Percentiles rank a stretch among this genome's conserved stretches.
phyloP scores from a whole-genome alignment of 2,113 vertebrate species.

The Rousettus leschenaultii region DNA sequence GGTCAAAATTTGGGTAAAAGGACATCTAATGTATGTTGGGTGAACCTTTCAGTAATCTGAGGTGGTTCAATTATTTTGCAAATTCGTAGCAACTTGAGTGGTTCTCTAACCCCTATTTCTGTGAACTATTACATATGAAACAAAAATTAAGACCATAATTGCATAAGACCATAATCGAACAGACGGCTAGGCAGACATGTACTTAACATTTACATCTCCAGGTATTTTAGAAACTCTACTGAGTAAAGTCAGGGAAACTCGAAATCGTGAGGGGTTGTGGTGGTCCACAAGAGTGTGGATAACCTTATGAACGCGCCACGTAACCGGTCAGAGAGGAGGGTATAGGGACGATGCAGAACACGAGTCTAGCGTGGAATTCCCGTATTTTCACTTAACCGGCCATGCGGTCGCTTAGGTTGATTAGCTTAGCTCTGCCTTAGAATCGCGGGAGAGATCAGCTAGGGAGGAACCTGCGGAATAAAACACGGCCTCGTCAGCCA shows the following conservation, averaged over 20 bases:
- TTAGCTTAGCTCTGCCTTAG: not conserved
- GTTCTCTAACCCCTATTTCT: not conserved
- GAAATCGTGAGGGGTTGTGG: not conserved
- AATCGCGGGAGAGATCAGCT: not conserved
- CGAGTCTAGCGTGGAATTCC: not conserved
- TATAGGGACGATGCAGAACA: not conserved
- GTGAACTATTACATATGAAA: not conserved
- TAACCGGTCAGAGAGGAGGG: not conserved
- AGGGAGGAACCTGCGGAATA: not conserved
- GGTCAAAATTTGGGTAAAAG: not conserved
- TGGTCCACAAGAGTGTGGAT: not conserved
- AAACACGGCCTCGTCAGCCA: not conserved
- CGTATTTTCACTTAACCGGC: not conserved
- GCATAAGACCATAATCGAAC: not conserved
- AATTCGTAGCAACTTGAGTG: not conserved
- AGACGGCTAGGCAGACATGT: not conserved
- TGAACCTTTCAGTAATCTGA: not conserved
- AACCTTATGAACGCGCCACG: not conserved
- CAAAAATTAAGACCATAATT: not conserved
- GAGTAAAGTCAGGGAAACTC: not conserved
- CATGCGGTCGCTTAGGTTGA: not conserved
- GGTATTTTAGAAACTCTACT: not conserved
- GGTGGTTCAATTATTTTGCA: not conserved
- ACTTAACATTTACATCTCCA: not conserved
- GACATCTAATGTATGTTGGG: not conserved